Evolutionary conservation across 1,140 invertebrate species (phyloP), one percentile per base, ranked within the genome.

Genomic region (Pseudachorutes palmiensis): DNA sequence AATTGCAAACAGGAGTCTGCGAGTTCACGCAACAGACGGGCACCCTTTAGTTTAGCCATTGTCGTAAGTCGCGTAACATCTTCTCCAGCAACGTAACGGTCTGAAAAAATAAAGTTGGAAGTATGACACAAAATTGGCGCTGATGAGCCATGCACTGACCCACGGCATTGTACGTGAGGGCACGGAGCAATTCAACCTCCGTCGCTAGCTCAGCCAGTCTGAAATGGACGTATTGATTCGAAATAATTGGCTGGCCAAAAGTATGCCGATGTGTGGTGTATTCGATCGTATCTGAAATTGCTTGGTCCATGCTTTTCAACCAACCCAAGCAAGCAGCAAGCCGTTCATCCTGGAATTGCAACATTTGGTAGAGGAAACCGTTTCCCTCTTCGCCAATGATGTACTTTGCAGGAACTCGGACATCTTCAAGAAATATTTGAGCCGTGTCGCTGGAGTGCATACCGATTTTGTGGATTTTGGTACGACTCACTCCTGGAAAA

Each of bases 311-410:
- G 5, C 78, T 75, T 24, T 73, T 62, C 2, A 84, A 62, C 26
- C 72, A 80, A 45, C 75, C 75, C 26, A 81, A 77, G n/a, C 74
- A 72, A 26, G 71, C 79, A 55, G 73, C 80, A 9, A 86, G 62
- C 64, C 83, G 75, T 73, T 85, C 83, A 65, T 83, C 81, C 74
- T 84, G 82, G 73, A 85, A 84, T 66, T 72, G 84, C 30, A 82
- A 31, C 84, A 86, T 86, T 75, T 84, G 83, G 73, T 85, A 86
- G 0, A 78, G 76, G 73, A 85, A 86, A 1, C 84, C 84, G 69
- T 75, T 74, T 24, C 83, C 83, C 74, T 83, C 81, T 66, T 85
- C 82, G n/a, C 84, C 84, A 62, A 85, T 84, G 12, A 84, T 78
- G 74, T 85, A 76, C 45, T 74, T 76, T 14, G 75, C 73, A 3